phyloP scores from a whole-genome alignment of 2,113 vertebrate species.

The Otolemur garnettii region DNA sequence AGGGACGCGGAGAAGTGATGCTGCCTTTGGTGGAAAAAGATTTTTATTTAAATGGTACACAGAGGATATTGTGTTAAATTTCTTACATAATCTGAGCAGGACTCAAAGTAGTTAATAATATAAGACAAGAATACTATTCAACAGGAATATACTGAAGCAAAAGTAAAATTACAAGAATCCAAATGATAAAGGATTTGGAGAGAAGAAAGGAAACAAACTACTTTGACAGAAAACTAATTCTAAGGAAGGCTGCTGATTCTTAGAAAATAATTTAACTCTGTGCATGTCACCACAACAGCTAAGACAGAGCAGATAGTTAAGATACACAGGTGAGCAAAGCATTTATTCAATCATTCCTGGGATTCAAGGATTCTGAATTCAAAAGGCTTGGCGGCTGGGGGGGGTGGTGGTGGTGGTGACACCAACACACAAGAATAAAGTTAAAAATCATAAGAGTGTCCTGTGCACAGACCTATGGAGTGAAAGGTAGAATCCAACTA shows the following conservation, averaged over 20 bases:
- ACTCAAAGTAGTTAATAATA: constrained; percentile 25
- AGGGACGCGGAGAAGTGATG: background rate
- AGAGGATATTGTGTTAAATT: background rate
- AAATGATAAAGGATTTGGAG: constrained; percentile 10
- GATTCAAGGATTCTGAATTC: background rate
- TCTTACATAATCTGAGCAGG: constrained; percentile 19
- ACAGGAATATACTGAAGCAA: background rate
- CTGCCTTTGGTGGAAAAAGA: background rate
- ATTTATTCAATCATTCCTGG: background rate
- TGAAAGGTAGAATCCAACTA: background rate
- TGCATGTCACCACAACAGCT: background rate
- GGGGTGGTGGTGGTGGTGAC: background rate
- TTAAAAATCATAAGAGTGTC: background rate
- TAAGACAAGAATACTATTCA: background rate
- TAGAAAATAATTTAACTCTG: constrained; percentile 6
- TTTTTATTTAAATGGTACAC: background rate
- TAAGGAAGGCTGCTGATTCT: background rate
- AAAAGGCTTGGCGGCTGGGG: background rate
- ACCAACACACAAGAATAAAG: background rate
- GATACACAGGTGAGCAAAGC: background rate
- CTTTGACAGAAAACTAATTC: constrained; percentile 33
- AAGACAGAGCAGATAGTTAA: background rate
- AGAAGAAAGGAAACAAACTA: background rate
- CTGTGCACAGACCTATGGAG: background rate
- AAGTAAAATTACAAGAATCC: background rate